Conservation (phyloP, 2,113 vertebrate genomes). For the Sturnus vulgaris region DNA sequence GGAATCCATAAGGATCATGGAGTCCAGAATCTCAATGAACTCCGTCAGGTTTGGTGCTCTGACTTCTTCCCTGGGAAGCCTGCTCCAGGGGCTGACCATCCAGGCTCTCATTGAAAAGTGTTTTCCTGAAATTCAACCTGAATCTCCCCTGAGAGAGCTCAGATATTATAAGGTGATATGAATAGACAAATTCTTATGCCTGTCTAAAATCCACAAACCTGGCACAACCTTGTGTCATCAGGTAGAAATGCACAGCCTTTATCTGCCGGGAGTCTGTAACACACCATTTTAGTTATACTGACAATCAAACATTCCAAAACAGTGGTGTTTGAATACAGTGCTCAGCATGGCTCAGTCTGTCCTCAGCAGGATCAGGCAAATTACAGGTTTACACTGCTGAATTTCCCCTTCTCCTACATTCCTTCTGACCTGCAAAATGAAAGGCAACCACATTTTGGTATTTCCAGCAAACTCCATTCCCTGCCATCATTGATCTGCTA, state of each 20-base stretch:
- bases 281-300: not conserved
- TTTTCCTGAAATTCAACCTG: not conserved
- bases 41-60: not conserved
- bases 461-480: not conserved
- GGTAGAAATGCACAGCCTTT: not conserved
- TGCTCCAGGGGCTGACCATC: not conserved
- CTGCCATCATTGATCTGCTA: not conserved
- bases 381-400: not conserved
- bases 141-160: not conserved
- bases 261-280: not conserved
- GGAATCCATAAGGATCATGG: not conserved
- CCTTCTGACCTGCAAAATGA: not conserved
- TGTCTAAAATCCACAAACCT: not conserved
- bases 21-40: not conserved
- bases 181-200: not conserved
- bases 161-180: not conserved
- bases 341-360: not conserved
- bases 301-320: not conserved
- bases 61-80: not conserved
- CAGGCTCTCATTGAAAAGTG: not conserved
- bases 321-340: not conserved
- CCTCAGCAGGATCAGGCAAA: not conserved
- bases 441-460: not conserved
- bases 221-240: not conserved
- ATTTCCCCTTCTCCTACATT: not conserved